These are phyloP conservation scores for Podarcis muralis DNA, from an alignment of 2,113 vertebrate species.

Conservation along the genomic window DNA sequence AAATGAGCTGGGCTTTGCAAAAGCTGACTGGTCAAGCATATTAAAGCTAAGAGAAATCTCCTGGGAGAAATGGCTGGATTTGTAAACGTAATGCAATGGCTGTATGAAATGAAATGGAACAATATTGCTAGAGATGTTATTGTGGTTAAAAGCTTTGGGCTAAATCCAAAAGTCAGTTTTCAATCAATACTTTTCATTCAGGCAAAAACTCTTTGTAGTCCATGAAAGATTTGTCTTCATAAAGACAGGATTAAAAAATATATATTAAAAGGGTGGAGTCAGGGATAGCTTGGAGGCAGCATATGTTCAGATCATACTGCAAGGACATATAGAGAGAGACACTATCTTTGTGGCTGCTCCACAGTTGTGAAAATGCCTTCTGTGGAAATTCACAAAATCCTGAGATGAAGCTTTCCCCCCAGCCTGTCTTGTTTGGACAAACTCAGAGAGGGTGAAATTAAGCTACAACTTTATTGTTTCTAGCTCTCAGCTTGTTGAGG, in stretches of 20 bases:
- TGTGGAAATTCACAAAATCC: not conserved
- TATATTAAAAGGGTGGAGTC: not conserved
- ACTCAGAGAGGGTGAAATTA: not conserved
- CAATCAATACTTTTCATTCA: constrained; percentile 46
- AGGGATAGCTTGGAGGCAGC: not conserved
- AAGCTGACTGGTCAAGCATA: constrained; percentile 31
- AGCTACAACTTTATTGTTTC: not conserved
- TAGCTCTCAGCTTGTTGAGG: not conserved
- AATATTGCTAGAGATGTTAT: constrained; percentile 11
- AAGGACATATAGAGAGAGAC: not conserved
- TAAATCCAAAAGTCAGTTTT: constrained; percentile 38
- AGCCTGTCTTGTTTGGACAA: not conserved
- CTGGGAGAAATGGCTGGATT: constrained; percentile 41
- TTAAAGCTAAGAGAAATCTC: constrained; percentile 27
- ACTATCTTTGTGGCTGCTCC: not conserved
- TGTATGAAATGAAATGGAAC: constrained; percentile 22
- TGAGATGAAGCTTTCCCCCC: not conserved
- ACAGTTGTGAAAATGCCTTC: not conserved
- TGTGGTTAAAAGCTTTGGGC: constrained; percentile 34
- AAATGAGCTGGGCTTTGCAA: constrained; percentile 35
- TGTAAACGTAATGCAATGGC: constrained; percentile 42
- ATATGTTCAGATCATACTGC: not conserved
- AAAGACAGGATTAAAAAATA: constrained; percentile 13
- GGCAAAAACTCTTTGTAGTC: constrained; percentile 26
- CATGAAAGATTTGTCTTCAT: constrained; percentile 35